Evolutionary conservation across 2,888 invertebrate species (phyloP).

Genomic region (Poecilus cupreus): DNA sequence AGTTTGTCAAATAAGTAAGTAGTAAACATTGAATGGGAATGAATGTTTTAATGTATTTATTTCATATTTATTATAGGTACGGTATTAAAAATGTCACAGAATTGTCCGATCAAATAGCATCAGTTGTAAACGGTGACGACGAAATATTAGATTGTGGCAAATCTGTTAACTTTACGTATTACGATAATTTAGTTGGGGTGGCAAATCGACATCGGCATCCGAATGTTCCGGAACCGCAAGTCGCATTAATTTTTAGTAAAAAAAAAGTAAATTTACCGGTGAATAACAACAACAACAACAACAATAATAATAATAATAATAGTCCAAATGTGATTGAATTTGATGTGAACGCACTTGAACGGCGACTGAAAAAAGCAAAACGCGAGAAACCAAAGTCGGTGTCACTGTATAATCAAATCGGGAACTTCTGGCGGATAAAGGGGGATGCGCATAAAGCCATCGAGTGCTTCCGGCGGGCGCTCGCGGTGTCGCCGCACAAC

Average conservation of each 20-base stretch:
- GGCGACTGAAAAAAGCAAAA: slow-evolving; percentile 85
- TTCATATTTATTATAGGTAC: slow-evolving; percentile 1
- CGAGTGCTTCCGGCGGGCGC: slow-evolving; percentile 90
- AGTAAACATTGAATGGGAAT: neutral
- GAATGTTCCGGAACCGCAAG: slow-evolving; percentile 89
- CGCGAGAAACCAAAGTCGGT: slow-evolving; percentile 89
- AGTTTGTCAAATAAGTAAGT: slow-evolving; percentile 41
- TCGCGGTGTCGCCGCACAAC: slow-evolving; percentile 90
- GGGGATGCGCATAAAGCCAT: slow-evolving; percentile 91
- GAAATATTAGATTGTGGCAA: slow-evolving; percentile 88
- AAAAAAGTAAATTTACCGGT: slow-evolving; percentile 74
- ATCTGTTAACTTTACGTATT: slow-evolving; percentile 90
- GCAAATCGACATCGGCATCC: slow-evolving; percentile 89
- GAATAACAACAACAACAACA: neutral
- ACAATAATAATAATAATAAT: no score
- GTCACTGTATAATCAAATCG: slow-evolving; percentile 91
- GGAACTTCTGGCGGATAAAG: slow-evolving; percentile 93
- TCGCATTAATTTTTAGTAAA: slow-evolving; percentile 84
- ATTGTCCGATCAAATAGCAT: neutral
- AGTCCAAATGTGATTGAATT: slow-evolving; percentile 72
- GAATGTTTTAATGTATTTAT: neutral
- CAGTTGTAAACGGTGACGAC: slow-evolving; percentile 71
- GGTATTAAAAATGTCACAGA: slow-evolving; percentile 38
- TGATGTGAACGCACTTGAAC: slow-evolving; percentile 84
- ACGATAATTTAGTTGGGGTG: slow-evolving; percentile 90